A percentile compares a stretch with the other conserved stretches of the same genome.
Conservation (phyloP, 2,113 vertebrate species). For the Thermophis baileyi region DNA sequence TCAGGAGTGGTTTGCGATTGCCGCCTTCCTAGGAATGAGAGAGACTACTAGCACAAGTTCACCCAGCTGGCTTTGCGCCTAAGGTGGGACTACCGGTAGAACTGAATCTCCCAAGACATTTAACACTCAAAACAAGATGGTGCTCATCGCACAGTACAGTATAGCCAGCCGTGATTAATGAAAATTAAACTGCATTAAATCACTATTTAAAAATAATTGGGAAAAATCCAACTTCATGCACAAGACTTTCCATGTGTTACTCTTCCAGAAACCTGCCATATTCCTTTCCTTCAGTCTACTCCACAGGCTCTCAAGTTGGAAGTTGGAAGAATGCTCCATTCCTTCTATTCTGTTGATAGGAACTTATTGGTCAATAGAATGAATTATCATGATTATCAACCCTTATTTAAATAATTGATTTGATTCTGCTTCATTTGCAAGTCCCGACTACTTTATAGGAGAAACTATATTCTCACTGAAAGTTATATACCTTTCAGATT, state of each 20-base stretch:
- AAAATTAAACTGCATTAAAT: not conserved
- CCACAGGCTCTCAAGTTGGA: not conserved
- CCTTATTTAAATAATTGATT: conserved; percentile 1
- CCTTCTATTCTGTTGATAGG: not conserved
- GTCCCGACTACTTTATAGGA: not conserved
- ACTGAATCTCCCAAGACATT: not conserved
- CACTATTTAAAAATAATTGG: not conserved
- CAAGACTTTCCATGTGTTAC: not conserved
- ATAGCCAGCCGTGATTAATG: not conserved
- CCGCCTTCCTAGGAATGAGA: not conserved
- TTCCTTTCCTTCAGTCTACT: not conserved
- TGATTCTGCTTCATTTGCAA: not conserved
- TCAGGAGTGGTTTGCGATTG: not conserved
- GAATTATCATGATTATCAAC: not conserved
- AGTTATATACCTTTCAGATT: not conserved
- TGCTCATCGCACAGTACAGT: not conserved
- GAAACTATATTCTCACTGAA: not conserved
- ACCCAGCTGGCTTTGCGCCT: not conserved
- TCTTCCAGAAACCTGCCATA: not conserved
- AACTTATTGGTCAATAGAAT: not conserved
- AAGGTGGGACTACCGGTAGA: not conserved
- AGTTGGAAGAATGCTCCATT: not conserved
- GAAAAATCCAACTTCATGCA: not conserved
- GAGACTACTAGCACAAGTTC: not conserved
- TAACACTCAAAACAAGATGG: not conserved